These are phyloP conservation scores for Drosophila suboccidentalis DNA, from an alignment of 2,888 invertebrate genomes.

Conservation along the genomic window DNA sequence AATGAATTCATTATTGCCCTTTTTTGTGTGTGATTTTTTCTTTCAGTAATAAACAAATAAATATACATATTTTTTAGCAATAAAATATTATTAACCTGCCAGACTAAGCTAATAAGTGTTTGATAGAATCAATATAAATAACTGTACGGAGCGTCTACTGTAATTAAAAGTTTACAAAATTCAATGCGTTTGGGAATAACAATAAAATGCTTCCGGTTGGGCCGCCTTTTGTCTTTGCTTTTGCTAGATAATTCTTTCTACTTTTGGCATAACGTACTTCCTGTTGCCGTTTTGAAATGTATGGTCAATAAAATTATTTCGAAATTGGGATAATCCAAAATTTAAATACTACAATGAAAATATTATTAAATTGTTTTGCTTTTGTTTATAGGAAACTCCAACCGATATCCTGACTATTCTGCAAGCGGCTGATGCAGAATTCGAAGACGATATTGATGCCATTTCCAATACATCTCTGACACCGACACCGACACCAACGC, in stretches of 20 bases:
- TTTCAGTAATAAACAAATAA: too few species aligned
- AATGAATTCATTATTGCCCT: neutral
- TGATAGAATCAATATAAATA: neutral
- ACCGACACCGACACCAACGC: slow-evolving; percentile 78
- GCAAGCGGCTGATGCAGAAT: slow-evolving; percentile 76
- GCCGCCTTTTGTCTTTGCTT: neutral
- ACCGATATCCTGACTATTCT: slow-evolving; percentile 82
- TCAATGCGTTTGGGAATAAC: neutral
- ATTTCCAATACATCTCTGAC: slow-evolving; percentile 77
- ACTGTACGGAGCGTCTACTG: neutral
- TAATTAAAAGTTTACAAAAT: slow-evolving; percentile 9
- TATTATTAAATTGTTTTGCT: neutral
- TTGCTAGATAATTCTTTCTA: neutral
- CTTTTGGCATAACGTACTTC: neutral
- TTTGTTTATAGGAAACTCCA: slow-evolving; percentile 82
- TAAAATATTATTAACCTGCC: neutral
- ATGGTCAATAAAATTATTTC: neutral
- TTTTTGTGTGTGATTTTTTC: too few species aligned
- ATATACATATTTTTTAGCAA: neutral
- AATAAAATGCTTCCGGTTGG: slow-evolving; percentile 4
- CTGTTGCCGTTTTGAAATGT: neutral
- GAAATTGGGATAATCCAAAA: neutral
- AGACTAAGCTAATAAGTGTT: neutral
- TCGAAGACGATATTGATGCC: slow-evolving; percentile 78
- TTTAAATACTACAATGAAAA: neutral